Evolutionary conservation across 2,888 invertebrate species (phyloP), one percentile per base, ranked within the genome.

Genomic region (Lampropteryx suffumata): DNA sequence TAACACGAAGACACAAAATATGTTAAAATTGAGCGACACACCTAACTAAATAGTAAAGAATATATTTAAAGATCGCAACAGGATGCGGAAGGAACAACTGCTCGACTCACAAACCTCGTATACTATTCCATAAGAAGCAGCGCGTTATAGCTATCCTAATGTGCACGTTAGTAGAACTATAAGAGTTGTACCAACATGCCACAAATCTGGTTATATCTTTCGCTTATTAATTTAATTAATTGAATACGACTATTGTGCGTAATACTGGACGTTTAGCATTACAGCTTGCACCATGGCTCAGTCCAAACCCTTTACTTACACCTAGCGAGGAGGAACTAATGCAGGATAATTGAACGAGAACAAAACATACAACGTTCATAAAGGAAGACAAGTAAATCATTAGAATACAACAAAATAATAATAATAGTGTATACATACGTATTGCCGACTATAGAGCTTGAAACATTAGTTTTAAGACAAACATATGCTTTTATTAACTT

Each of bases 1-100:
- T n/a, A 10, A 10, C n/a, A 44, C 11, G 2, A 41, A 29, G 29
- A 44, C 17, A 37, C 26, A 39, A 37, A 37, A 24, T 27, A 30
- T 30, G 13, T 30, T 36, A 36, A 42, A 41, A 50, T 50, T 50
- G 49, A 50, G 50, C 50, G 42, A 47, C n/a, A 28, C n/a, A 21
- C 33, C 8, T 48, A 48, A 41, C 39, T 40, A 40, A 47, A 29
- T 8, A 21, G 12, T 36, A 35, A 42, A 42, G 2, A 34, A 10
- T 14, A n/a, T 27, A 27, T 9, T 14, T 14, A 27, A 7, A 29
- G 35, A 34, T n/a, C n/a, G n/a, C n/a, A n/a, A n/a, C n/a, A n/a
- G n/a, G n/a, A n/a, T n/a, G n/a, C n/a, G n/a, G n/a, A n/a, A n/a
- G n/a, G n/a, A n/a, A n/a, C 24, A 28, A 34, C 29, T 4, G 33